Evolutionary conservation across 1,140 invertebrate genomes (phyloP).

Genomic region (Drosophila setifemur): DNA sequence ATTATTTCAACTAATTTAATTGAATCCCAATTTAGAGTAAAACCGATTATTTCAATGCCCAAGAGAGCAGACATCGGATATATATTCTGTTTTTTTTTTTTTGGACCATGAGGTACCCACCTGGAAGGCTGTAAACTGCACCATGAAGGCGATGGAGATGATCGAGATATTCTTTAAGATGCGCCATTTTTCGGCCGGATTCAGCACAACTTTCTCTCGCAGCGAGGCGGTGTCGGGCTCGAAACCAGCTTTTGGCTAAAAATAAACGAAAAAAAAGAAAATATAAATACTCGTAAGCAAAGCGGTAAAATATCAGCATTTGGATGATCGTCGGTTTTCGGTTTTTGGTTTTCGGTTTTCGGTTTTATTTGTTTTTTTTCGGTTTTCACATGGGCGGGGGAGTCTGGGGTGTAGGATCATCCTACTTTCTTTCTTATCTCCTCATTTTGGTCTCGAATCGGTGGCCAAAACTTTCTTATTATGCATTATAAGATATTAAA

Average conservation of each 20-base stretch:
- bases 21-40: too few relatives aligned
- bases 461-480: constrained; percentile 20
- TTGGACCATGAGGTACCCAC: constrained; percentile 36
- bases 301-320: constrained; percentile 27
- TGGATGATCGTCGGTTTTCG: constrained; percentile 5
- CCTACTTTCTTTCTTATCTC: constrained; percentile 41
- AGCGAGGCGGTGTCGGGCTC: constrained; percentile 81
- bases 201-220: constrained; percentile 89
- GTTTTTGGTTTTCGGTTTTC: neutral
- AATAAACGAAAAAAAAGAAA: constrained; percentile 44
- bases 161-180: constrained; percentile 94
- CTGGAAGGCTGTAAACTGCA: constrained; percentile 96
- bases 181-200: constrained; percentile 91
- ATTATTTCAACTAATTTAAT: too few relatives aligned
- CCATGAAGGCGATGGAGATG: constrained; percentile 94
- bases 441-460: constrained; percentile 6
- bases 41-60: too few relatives aligned
- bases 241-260: constrained; percentile 81
- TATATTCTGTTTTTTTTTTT: neutral
- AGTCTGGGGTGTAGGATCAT: constrained; percentile 1
- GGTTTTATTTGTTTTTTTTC: neutral
- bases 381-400: neutral
- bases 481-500: constrained; percentile 4
- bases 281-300: constrained; percentile 32
- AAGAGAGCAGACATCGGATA: too few relatives aligned